These are phyloP conservation scores for Nomia melanderi DNA, from an alignment of 1,140 invertebrate species.

Conservation along the genomic window DNA sequence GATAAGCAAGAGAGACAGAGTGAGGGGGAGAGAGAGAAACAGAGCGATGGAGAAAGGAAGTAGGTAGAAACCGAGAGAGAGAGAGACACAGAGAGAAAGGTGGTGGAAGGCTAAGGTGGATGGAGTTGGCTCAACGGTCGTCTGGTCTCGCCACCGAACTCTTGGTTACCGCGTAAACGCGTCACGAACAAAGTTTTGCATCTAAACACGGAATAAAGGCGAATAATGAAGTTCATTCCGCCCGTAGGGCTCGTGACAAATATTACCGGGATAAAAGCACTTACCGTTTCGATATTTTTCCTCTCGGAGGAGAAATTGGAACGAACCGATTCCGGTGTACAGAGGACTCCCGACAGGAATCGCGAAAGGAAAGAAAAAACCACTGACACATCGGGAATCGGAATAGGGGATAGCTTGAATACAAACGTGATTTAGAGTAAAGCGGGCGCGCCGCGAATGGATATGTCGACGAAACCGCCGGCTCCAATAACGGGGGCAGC, in stretches of 20 bases:
- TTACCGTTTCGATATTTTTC: neutral
- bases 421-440: neutral
- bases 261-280: neutral
- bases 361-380: too few species aligned
- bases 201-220: constrained; percentile 60
- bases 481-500: neutral
- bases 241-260: constrained; percentile 26
- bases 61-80: too few species aligned
- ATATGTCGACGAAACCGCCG: neutral
- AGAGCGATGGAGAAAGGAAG: neutral
- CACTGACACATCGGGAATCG: too few species aligned
- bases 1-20: neutral
- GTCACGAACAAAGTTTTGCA: constrained; percentile 54
- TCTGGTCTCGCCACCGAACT: constrained; percentile 17
- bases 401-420: too few species aligned
- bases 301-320: too few species aligned
- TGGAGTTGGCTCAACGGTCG: constrained; percentile 11
- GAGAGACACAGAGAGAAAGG: neutral
- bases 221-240: constrained; percentile 61
- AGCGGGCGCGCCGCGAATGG: neutral
- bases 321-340: too few species aligned
- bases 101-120: neutral
- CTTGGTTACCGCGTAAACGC: constrained; percentile 55
- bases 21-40: constrained; percentile 1
- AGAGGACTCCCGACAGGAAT: too few species aligned